These are phyloP conservation scores for Lutjanus argentimaculatus DNA, from an alignment of 2,797 vertebrate genomes.

Conservation along the genomic window DNA sequence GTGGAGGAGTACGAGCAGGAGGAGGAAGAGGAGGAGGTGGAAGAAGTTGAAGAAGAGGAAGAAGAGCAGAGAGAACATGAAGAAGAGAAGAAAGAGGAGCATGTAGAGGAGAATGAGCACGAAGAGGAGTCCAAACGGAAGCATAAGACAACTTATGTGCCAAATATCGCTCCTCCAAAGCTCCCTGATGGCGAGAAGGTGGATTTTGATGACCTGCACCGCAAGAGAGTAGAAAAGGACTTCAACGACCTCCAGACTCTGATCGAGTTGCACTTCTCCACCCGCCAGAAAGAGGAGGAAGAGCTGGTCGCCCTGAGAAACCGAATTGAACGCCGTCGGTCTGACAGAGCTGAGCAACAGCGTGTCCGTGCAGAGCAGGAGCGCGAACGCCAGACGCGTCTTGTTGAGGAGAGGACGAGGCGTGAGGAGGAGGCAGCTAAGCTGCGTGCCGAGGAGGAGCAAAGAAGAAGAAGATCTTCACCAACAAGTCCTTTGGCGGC, in stretches of 20 bases:
- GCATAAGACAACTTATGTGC: slow-evolving; percentile 80
- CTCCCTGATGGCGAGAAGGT: slow-evolving; percentile 88
- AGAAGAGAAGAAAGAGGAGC: slow-evolving; percentile 44
- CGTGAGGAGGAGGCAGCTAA: slow-evolving; percentile 87
- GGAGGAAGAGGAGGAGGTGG: slow-evolving; percentile 53
- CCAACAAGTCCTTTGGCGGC: slow-evolving; percentile 87
- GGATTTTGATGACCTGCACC: slow-evolving; percentile 89
- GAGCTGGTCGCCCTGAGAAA: slow-evolving; percentile 82
- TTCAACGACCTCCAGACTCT: slow-evolving; percentile 88
- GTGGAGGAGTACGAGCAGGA: slow-evolving; percentile 80
- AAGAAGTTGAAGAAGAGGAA: slow-evolving; percentile 42
- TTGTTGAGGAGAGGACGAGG: slow-evolving; percentile 80
- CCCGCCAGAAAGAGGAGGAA: slow-evolving; percentile 89
- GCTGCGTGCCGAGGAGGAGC: slow-evolving; percentile 86
- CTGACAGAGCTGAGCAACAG: slow-evolving; percentile 85
- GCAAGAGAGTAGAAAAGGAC: slow-evolving; percentile 88
- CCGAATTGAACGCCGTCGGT: slow-evolving; percentile 84
- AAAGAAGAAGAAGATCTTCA: slow-evolving; percentile 87
- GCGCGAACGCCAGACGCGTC: slow-evolving; percentile 74
- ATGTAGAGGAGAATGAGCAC: slow-evolving; percentile 49
- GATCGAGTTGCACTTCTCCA: slow-evolving; percentile 86
- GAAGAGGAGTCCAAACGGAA: slow-evolving; percentile 77
- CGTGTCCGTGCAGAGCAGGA: slow-evolving; percentile 82
- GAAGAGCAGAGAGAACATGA: slow-evolving; percentile 26
- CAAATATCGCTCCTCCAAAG: slow-evolving; percentile 86